Percentiles rank a stretch among this genome's conserved stretches.
Conservation (phyloP, 1,140 invertebrate species). For the Globodera ellingtonae region DNA sequence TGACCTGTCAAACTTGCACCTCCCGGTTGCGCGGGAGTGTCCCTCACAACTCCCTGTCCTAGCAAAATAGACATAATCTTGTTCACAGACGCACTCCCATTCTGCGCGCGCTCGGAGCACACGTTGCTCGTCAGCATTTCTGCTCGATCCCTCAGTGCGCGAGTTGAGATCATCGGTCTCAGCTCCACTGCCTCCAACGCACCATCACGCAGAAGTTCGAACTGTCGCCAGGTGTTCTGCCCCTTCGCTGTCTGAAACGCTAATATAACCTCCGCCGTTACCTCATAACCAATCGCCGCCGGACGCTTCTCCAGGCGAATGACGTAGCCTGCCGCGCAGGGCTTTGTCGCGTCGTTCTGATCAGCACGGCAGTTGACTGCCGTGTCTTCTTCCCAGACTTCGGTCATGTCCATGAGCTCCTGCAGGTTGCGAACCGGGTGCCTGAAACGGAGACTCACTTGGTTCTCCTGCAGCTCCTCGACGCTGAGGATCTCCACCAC, state of each 20-base stretch:
- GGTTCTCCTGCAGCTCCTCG: not conserved
- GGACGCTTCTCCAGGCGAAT: not conserved
- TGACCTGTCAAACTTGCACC: too few relatives aligned
- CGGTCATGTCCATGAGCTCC: not conserved
- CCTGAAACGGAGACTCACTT: not conserved
- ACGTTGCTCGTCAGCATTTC: not conserved
- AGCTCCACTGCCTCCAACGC: not conserved
- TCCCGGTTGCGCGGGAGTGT: too few relatives aligned
- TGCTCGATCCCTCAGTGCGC: not conserved
- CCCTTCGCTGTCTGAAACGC: not conserved
- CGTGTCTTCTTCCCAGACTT: constrained; percentile 16
- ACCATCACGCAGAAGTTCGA: not conserved
- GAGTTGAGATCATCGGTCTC: not conserved
- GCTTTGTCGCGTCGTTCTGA: not conserved
- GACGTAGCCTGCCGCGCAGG: not conserved
- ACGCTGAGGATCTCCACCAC: not conserved
- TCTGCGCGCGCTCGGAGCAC: not conserved
- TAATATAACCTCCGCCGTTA: not conserved
- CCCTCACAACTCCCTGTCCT: not conserved
- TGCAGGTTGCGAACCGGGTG: not conserved
- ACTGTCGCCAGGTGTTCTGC: not conserved
- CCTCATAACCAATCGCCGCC: not conserved
- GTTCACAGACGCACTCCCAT: too few relatives aligned
- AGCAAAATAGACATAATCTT: not conserved
- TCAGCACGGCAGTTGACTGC: not conserved